A percentile compares a stretch with the other conserved stretches of the same genome.
These are phyloP conservation scores for Calonectris borealis DNA, from an alignment of 2,113 vertebrate genomes.

Conservation along the genomic window DNA sequence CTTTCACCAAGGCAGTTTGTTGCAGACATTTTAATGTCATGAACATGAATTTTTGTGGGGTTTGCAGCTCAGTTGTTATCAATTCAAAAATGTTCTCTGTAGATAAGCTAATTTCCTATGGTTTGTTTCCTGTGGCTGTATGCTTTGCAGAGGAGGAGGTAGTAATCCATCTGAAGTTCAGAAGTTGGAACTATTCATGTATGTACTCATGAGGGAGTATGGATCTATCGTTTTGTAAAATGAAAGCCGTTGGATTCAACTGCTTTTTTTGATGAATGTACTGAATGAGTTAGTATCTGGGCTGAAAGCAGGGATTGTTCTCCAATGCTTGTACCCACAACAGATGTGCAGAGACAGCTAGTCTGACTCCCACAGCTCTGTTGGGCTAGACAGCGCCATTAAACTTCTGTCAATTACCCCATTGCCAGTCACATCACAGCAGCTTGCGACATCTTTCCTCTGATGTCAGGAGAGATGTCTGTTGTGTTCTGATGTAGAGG, in stretches of 20 bases:
- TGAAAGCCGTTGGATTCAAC: not conserved
- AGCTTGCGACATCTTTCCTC: not conserved
- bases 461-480: not conserved
- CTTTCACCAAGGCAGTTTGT: not conserved
- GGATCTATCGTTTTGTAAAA: not conserved
- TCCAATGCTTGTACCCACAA: not conserved
- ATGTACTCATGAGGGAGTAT: not conserved
- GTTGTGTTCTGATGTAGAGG: not conserved
- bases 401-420: not conserved
- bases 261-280: not conserved
- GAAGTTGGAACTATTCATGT: not conserved
- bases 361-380: not conserved
- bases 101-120: not conserved
- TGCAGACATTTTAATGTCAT: not conserved
- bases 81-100: not conserved
- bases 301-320: constrained; percentile 28
- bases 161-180: not conserved
- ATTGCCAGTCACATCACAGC: not conserved
- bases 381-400: not conserved
- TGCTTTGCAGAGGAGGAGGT: not conserved
- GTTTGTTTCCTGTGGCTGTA: not conserved
- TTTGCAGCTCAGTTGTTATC: not conserved
- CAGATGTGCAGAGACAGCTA: constrained; percentile 33
- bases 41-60: not conserved
- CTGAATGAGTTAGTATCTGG: not conserved